phyloP scores from a whole-genome alignment of 23 tunicate genomes.

The Clavelina lepadiformis region DNA sequence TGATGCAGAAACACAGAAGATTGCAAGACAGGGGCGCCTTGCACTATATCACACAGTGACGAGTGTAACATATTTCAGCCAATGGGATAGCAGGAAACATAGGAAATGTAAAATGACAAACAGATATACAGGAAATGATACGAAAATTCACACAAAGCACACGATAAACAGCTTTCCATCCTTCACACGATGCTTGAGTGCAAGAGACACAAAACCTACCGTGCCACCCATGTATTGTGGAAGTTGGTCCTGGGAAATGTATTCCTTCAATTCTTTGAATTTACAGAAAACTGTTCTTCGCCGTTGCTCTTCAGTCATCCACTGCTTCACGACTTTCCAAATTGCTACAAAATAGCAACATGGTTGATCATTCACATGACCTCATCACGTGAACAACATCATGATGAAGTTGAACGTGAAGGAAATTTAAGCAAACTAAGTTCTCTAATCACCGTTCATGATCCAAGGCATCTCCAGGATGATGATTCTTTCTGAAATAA shows the following conservation, averaged over 20 bases:
- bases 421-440: neutral
- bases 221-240: conserved; percentile 50
- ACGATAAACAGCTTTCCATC: too few relatives aligned
- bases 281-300: conserved; percentile 47
- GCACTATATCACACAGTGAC: too few relatives aligned
- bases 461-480: conserved; percentile 97
- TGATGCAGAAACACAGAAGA: too few relatives aligned
- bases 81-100: too few relatives aligned
- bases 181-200: too few relatives aligned
- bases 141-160: too few relatives aligned
- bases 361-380: neutral
- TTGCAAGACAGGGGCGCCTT: too few relatives aligned
- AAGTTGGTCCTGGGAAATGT: conserved; percentile 43
- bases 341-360: conserved; percentile 40
- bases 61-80: too few relatives aligned
- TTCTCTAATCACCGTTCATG: conserved; percentile 80
- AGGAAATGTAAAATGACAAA: too few relatives aligned
- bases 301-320: conserved; percentile 90
- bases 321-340: conserved; percentile 86
- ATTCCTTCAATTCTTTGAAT: conserved; percentile 51
- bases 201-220: conserved; percentile 18
- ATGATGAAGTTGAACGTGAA: neutral
- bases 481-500: conserved; percentile 73
- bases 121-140: too few relatives aligned
- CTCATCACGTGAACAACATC: neutral